Conservation (phyloP, 2,797 vertebrate species). For the Allobates femoralis region DNA sequence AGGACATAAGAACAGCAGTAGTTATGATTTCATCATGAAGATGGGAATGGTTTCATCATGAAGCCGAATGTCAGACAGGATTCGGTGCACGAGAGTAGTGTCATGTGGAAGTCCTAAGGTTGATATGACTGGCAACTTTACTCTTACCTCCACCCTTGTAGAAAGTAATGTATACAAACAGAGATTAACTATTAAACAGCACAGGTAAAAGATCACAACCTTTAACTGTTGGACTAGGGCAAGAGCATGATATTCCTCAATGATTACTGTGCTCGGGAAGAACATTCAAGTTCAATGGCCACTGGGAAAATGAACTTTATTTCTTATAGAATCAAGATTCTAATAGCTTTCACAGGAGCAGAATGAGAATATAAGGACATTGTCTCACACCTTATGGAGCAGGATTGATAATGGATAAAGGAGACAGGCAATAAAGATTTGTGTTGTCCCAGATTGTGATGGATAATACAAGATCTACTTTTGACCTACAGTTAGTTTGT, state of each 20-base stretch:
- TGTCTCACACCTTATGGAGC: too few relatives aligned
- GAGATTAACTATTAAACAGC: conserved; percentile 43
- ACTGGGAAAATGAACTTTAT: background rate
- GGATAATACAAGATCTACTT: too few relatives aligned
- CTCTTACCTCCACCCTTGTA: background rate
- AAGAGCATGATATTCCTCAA: conserved; percentile 22
- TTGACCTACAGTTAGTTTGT: too few relatives aligned
- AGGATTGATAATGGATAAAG: too few relatives aligned
- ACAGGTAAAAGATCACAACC: conserved; percentile 37
- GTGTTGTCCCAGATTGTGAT: too few relatives aligned
- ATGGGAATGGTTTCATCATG: too few relatives aligned
- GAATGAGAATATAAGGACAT: background rate
- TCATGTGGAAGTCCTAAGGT: background rate
- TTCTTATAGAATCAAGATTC: background rate
- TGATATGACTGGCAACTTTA: background rate
- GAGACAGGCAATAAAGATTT: too few relatives aligned
- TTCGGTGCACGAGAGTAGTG: background rate
- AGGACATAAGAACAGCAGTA: background rate
- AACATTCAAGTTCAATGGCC: conserved; percentile 21
- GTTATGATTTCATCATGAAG: background rate
- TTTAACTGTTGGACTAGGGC: conserved; percentile 20
- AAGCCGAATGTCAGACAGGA: too few relatives aligned
- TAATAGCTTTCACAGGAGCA: background rate
- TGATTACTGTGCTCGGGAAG: conserved; percentile 24
- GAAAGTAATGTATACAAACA: conserved; percentile 38